Evolutionary conservation across 1,140 invertebrate species (phyloP).

Genomic region (Macrobrachium rosenbergii): DNA sequence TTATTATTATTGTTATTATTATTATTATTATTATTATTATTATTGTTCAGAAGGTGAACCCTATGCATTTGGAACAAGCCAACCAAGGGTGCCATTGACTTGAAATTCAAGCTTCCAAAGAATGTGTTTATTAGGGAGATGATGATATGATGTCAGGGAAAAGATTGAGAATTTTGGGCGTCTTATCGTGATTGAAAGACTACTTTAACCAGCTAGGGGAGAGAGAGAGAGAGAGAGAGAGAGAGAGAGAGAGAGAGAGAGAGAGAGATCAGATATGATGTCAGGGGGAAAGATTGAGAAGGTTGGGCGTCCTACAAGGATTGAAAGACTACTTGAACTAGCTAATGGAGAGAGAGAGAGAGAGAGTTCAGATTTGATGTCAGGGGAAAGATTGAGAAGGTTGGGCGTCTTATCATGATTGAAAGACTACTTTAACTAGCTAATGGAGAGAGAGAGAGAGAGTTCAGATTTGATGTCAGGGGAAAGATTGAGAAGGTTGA

Average conservation of each 20-base stretch:
- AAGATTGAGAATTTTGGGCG: not conserved
- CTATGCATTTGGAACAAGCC: too few relatives aligned
- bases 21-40: too few relatives aligned
- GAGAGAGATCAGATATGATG: not conserved
- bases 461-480: too few relatives aligned
- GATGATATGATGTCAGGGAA: not conserved
- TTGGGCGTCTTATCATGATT: too few relatives aligned
- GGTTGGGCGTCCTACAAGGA: not conserved
- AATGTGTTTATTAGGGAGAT: not conserved
- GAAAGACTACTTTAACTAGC: too few relatives aligned
- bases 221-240: slow-evolving; percentile 24
- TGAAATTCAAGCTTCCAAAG: too few relatives aligned
- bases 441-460: not conserved
- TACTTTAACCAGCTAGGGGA: not conserved
- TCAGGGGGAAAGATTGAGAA: not conserved
- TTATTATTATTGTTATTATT: too few relatives aligned
- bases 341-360: not conserved
- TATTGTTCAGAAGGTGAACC: too few relatives aligned
- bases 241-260: slow-evolving; percentile 26
- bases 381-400: too few relatives aligned
- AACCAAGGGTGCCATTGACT: too few relatives aligned
- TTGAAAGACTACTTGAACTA: not conserved
- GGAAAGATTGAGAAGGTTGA: too few relatives aligned
- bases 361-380: too few relatives aligned
- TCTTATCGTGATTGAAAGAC: not conserved